Evolutionary conservation across 2,113 vertebrate species (phyloP).

Genomic region (Ceratotherium simum): DNA sequence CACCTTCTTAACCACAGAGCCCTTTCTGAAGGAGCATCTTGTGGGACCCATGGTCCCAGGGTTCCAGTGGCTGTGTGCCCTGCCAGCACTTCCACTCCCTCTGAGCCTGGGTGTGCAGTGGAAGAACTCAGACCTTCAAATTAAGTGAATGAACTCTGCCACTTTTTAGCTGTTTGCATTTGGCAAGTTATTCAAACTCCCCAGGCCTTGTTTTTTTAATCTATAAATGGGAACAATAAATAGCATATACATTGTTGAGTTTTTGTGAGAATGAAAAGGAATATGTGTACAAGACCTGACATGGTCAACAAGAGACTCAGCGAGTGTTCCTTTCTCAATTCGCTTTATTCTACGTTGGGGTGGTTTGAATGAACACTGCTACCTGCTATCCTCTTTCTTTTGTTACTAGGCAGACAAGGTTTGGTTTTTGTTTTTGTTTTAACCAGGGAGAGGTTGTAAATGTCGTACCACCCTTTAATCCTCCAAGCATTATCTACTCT

Average conservation of each 20-base stretch:
- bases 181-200: background rate
- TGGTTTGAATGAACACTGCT: no score
- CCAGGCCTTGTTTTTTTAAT: background rate
- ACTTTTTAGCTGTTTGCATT: background rate
- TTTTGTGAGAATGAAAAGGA: background rate
- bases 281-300: background rate
- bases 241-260: background rate
- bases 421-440: background rate
- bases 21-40: background rate
- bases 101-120: accelerated
- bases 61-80: background rate
- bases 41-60: accelerated
- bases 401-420: no score
- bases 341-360: background rate
- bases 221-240: background rate
- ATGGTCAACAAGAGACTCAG: background rate
- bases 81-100: background rate
- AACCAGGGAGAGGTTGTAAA: background rate
- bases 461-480: background rate
- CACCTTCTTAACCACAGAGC: background rate
- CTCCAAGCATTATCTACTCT: background rate
- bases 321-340: background rate
- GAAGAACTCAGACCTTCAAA: background rate
- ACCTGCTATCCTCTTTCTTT: background rate
- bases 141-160: accelerated